Evolutionary conservation across 2,797 vertebrate species (phyloP).

Genomic region (Spinus olivaceus): DNA sequence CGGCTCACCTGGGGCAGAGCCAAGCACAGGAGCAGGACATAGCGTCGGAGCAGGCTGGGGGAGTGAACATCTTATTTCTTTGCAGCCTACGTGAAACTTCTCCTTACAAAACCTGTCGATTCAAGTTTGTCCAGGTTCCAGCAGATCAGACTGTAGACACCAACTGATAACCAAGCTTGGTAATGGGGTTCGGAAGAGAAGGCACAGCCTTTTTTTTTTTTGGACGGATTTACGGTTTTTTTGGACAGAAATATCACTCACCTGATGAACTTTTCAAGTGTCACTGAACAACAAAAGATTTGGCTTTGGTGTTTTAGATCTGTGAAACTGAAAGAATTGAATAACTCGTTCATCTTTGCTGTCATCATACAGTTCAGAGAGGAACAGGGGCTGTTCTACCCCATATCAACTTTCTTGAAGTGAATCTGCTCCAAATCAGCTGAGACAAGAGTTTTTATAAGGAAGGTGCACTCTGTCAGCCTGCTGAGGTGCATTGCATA

Average conservation of each 20-base stretch:
- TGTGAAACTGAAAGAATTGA: neutral
- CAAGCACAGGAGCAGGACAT: neutral
- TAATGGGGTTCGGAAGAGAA: neutral
- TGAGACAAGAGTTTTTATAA: neutral
- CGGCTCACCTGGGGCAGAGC: neutral
- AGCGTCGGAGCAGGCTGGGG: neutral
- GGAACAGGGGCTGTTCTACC: neutral
- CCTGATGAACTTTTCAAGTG: neutral
- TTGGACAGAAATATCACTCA: neutral
- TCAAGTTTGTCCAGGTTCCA: neutral
- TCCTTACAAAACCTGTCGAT: neutral
- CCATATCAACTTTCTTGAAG: neutral
- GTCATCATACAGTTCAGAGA: neutral
- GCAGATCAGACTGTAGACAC: neutral
- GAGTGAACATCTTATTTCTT: neutral
- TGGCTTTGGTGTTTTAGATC: neutral
- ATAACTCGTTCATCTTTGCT: neutral
- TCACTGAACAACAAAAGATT: neutral
- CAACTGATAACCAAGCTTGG: neutral
- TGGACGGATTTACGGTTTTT: accelerated
- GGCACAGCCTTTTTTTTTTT: neutral
- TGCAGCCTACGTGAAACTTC: neutral
- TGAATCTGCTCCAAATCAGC: neutral
- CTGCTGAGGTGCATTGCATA: neutral
- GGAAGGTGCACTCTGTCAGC: neutral